These are phyloP conservation scores for Rhogogaster chlorosoma DNA, from an alignment of 2,888 invertebrate genomes.

Conservation along the genomic window DNA sequence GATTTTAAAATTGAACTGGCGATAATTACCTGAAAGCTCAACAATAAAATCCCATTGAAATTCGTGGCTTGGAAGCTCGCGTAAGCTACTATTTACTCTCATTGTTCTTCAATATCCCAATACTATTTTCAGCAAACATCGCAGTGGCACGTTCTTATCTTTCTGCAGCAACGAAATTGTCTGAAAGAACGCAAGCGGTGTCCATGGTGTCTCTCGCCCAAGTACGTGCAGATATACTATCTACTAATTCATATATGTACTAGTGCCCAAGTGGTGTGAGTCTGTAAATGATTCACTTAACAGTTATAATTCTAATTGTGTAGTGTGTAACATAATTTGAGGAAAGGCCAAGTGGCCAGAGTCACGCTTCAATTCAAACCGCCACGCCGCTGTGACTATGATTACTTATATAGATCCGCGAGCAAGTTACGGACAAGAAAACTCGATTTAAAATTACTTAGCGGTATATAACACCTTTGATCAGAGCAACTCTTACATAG, in stretches of 20 bases:
- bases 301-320: constrained; percentile 44
- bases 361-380: constrained; percentile 8
- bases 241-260: neutral
- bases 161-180: constrained; percentile 89
- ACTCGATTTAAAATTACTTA: neutral
- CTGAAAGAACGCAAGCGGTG: constrained; percentile 90
- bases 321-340: constrained; percentile 2
- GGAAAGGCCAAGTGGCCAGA: neutral
- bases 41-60: neutral
- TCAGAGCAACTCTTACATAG: neutral
- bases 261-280: neutral
- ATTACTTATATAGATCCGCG: neutral
- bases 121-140: constrained; percentile 84
- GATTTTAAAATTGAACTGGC: neutral
- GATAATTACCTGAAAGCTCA: neutral
- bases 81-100: neutral
- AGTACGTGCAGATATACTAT: constrained; percentile 64
- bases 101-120: neutral
- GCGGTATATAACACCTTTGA: neutral
- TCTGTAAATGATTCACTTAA: neutral
- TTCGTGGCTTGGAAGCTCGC: neutral
- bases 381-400: neutral
- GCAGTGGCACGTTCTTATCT: constrained; percentile 92
- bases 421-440: neutral
- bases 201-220: constrained; percentile 92